Evolutionary conservation across 2,888 invertebrate genomes (phyloP), one percentile per base, ranked within the genome.

Genomic region (Athalia circularis): DNA sequence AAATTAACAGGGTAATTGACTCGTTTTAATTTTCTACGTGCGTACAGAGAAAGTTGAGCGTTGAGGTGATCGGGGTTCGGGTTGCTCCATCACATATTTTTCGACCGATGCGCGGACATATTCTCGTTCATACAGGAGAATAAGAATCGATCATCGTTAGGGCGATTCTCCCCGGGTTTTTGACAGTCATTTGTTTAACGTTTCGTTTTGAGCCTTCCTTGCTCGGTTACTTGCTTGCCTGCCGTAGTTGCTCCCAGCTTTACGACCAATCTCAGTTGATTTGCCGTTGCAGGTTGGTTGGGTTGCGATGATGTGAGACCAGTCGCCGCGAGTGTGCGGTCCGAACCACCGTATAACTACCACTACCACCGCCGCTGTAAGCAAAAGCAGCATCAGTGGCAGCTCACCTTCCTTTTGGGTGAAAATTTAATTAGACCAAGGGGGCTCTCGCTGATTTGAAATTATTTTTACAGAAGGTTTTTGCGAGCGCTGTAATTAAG

Each of bases 381-480:
- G 29, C 29, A 29, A 29, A 29, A 29, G 29, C 29, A 29, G 29
- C 29, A 29, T 29, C 29, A 2, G 29, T 29, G 29, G 29, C 29
- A 29, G 29, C 47, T 47, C 13, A 13, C 11, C 11, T 65, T 83
- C 83, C 84, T 85, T 85, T 85, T 84, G 83, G 84, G 82, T 83
- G 82, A 84, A 88, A 88, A 87, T 87, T 87, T 87, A 87, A 87
- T 87, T 87, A 86, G 86, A 86, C 83, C 84, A 84, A 80, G 82
- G 83, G 79, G 81, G 81, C 64, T 79, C 82, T 79, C 83, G 83
- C 82, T 84, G 85, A 86, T 86, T 87, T 86, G 85, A 87, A 86
- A 87, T 87, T 86, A 87, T 86, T 86, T 87, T 87, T 86, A 87
- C 86, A 84, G 85, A 83, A 80, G 81, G 77, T 82, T 82, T 83